Evolutionary conservation across 2,797 vertebrate genomes (phyloP), one percentile per base, ranked within the genome.

Genomic region (Melanogrammus aeglefinus): DNA sequence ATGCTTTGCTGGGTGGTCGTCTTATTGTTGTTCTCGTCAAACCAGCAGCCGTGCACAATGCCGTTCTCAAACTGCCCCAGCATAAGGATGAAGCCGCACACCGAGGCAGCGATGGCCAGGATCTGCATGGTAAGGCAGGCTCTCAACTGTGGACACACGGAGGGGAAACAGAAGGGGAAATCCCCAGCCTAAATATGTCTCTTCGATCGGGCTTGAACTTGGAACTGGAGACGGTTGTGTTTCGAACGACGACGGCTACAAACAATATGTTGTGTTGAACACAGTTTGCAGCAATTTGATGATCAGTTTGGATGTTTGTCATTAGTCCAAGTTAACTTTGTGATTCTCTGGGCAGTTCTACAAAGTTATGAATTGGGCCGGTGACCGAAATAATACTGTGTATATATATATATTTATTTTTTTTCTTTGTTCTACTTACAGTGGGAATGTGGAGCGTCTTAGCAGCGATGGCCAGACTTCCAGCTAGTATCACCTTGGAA

Each of bases 81-180:
- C 2, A 2, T 1, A 0, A 1, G 5, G 69, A 88, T 14, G 0
- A 90, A 1, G 77, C 89, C 90, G 78, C 83, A 2, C 10, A 88
- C 0, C 29, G 85, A 90, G 0, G 85, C 82, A 0, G 0, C 21
- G 5, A 80, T 75, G 0, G 91, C 81, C 29, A 93, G 27, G 4
- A 93, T 79, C 85, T 94, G 88, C 89, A 92, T 84, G 76, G 76
- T 91, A 31, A 93, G 36, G 81, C 90, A 93, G 66, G 88, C 89
- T 79, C 66, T 91, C 35, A 94, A 82, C 93, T 94, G 85, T 72
- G 21, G 78, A 7, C 76, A 6, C 41, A 12, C 47, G 29, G 2
- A 72, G 31, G 38, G 16, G 38, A 69, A 71, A 0, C 8, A 6
- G 18, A 2, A 31, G 69, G 9, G 4, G 69, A 71, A 13, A 71